Percentiles rank a stretch among this genome's conserved stretches.
Evolutionary conservation across 1,140 invertebrate species (phyloP).

Genomic region (Diabrotica virgifera): DNA sequence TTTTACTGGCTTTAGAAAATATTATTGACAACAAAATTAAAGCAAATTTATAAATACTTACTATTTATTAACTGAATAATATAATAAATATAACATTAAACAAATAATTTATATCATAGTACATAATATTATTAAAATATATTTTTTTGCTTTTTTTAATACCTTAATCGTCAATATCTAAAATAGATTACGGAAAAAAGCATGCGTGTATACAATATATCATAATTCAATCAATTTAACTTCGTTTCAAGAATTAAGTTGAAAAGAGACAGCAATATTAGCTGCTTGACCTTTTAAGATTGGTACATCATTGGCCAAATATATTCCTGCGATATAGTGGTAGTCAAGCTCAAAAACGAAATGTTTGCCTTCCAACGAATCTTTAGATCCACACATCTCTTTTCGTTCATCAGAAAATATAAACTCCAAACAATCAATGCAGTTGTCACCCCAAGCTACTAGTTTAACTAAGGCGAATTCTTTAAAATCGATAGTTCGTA

Average conservation of each 20-base stretch:
- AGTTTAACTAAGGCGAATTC: neutral
- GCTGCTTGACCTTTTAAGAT: slow-evolving; percentile 4
- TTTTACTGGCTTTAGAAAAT: too few relatives aligned
- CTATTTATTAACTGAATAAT: too few relatives aligned
- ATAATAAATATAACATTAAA: too few relatives aligned
- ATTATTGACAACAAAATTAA: too few relatives aligned
- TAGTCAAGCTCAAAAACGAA: neutral
- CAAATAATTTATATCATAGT: too few relatives aligned
- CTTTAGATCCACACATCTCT: neutral
- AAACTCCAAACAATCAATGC: slow-evolving; percentile 8
- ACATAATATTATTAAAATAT: too few relatives aligned
- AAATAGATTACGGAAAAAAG: too few relatives aligned
- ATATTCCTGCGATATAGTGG: slow-evolving; percentile 8
- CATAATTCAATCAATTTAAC: too few relatives aligned
- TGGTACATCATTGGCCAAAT: neutral
- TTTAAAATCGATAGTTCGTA: neutral
- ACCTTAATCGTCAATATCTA: too few relatives aligned
- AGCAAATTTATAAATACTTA: too few relatives aligned
- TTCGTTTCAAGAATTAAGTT: neutral
- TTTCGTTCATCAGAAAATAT: neutral
- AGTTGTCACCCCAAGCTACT: neutral
- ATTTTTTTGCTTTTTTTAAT: too few relatives aligned
- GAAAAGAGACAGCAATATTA: slow-evolving; percentile 7
- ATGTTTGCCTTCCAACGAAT: neutral
- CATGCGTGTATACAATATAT: too few relatives aligned